Conservation (phyloP, 2,888 invertebrate genomes). For the Cataglyphis rosenhaueri region DNA sequence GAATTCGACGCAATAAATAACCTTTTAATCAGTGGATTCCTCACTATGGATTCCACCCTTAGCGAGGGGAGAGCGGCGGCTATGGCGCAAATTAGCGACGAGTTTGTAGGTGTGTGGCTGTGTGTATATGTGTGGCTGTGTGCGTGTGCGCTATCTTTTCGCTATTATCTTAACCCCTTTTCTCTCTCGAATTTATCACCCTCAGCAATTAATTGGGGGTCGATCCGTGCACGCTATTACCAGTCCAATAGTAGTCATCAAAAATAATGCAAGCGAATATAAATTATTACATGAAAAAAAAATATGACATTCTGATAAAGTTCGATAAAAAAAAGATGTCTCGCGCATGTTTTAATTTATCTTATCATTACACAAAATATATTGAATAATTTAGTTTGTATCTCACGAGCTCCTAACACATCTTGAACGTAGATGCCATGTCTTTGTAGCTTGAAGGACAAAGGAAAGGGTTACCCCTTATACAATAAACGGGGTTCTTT, state of each 20-base stretch:
- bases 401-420: conserved; percentile 3
- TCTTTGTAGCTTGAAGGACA: conserved; percentile 29
- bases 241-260: conserved; percentile 33
- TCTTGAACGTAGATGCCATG: conserved; percentile 16
- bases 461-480: conserved; percentile 50
- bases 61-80: conserved; percentile 43
- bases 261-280: conserved; percentile 12
- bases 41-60: conserved; percentile 53
- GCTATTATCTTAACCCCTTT: conserved; percentile 76
- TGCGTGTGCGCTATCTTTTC: conserved; percentile 69
- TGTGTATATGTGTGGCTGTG: neutral
- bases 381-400: conserved; percentile 33
- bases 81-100: conserved; percentile 73
- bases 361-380: neutral
- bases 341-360: neutral
- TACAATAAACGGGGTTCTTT: conserved; percentile 72
- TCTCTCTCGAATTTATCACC: conserved; percentile 74
- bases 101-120: conserved; percentile 17
- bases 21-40: conserved; percentile 80
- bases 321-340: conserved; percentile 8
- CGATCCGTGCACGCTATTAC: conserved; percentile 60
- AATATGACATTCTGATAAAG: neutral
- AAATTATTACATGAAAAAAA: conserved; percentile 31
- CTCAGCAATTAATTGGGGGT: conserved; percentile 73
- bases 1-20: conserved; percentile 82